Conservation (phyloP, 2,113 vertebrate species). For the Hoplias malabaricus region DNA sequence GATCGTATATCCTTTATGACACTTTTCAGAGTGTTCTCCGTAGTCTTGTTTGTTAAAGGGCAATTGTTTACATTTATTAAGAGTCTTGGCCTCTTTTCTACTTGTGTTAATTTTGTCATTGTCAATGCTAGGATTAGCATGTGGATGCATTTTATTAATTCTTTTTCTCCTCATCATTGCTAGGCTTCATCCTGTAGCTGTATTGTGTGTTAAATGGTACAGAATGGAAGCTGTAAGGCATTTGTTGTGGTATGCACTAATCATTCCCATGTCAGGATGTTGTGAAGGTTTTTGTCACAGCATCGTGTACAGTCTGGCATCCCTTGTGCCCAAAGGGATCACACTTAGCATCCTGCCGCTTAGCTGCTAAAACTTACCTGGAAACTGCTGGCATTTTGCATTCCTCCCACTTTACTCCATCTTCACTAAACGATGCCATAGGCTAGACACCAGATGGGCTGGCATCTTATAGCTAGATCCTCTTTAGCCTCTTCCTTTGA, state of each 20-base stretch:
- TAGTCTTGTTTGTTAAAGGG: too few relatives aligned
- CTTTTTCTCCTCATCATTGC: too few relatives aligned
- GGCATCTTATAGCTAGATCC: slow-evolving; percentile 42
- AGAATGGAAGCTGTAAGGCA: slow-evolving; percentile 38
- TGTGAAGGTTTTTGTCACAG: slow-evolving; percentile 42
- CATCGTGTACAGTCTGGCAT: slow-evolving; percentile 37
- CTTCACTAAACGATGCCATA: slow-evolving; percentile 47
- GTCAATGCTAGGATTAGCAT: too few relatives aligned
- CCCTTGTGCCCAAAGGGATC: slow-evolving; percentile 51
- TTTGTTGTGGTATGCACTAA: slow-evolving; percentile 50
- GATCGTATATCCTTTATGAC: too few relatives aligned
- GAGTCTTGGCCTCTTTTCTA: too few relatives aligned
- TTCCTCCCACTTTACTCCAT: slow-evolving; percentile 41
- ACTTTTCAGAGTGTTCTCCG: too few relatives aligned
- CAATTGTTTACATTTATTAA: too few relatives aligned
- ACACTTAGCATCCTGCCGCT: slow-evolving; percentile 50
- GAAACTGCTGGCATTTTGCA: slow-evolving; percentile 52
- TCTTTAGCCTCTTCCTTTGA: slow-evolving; percentile 24
- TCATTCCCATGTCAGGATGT: slow-evolving; percentile 59
- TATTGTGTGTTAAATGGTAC: slow-evolving; percentile 40
- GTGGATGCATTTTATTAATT: too few relatives aligned
- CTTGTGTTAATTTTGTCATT: too few relatives aligned
- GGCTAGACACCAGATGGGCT: slow-evolving; percentile 49
- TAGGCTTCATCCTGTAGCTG: background rate
- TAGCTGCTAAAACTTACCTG: slow-evolving; percentile 42